phyloP scores from a whole-genome alignment of 2,888 invertebrate species.

The Nemotelus nigrinus region DNA sequence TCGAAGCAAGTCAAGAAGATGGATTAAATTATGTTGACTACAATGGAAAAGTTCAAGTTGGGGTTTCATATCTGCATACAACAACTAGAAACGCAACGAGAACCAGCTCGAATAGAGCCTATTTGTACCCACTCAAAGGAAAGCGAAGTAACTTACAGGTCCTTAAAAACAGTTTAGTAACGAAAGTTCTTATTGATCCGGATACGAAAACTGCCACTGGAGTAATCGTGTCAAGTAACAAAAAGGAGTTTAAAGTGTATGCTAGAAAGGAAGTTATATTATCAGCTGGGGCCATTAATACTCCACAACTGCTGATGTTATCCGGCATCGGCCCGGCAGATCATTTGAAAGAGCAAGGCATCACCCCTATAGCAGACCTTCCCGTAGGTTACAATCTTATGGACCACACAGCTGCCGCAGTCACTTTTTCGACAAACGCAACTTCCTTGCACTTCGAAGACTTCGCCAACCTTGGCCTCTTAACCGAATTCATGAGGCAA shows the following conservation, averaged over 20 bases:
- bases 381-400: conserved; percentile 76
- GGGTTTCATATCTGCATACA: conserved; percentile 71
- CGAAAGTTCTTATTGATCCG: conserved; percentile 71
- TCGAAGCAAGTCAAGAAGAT: conserved; percentile 51
- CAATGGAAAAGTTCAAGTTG: conserved; percentile 59
- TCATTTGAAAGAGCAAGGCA: conserved; percentile 68
- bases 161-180: conserved; percentile 69
- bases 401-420: conserved; percentile 74
- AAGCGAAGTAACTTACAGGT: conserved; percentile 72
- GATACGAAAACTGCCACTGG: conserved; percentile 71
- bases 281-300: conserved; percentile 79
- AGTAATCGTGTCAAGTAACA: conserved; percentile 71
- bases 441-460: conserved; percentile 60
- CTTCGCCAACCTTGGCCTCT: conserved; percentile 53
- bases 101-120: conserved; percentile 75
- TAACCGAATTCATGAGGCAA: conserved; percentile 46
- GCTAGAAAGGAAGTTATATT: conserved; percentile 79
- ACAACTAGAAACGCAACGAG: conserved; percentile 74
- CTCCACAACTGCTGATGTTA: conserved; percentile 81
- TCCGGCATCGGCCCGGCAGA: conserved; percentile 78
- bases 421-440: conserved; percentile 68
- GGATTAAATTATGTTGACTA: conserved; percentile 53
- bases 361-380: conserved; percentile 69
- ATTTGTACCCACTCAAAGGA: conserved; percentile 69
- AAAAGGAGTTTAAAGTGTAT: conserved; percentile 67